These are phyloP conservation scores for Philereme transversata DNA, from an alignment of 2,888 invertebrate genomes.

Conservation along the genomic window DNA sequence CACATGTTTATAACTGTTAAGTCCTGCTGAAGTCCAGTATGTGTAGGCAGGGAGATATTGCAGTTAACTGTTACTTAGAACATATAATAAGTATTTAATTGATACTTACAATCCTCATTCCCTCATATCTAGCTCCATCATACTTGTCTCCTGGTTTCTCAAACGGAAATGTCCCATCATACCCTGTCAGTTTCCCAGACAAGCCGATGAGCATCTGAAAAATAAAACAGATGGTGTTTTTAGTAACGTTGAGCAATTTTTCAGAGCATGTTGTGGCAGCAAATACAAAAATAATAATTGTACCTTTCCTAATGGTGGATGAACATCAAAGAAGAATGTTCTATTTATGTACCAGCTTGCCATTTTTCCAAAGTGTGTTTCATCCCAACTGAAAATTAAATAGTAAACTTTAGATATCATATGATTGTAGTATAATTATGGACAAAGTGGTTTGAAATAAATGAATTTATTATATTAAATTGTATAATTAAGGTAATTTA, in stretches of 20 bases:
- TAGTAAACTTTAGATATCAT: background rate
- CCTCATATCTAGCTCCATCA: slow-evolving; percentile 93
- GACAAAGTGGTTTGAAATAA: too few species aligned
- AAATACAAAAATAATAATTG: background rate
- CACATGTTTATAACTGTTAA: too few species aligned
- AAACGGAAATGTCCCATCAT: slow-evolving; percentile 97
- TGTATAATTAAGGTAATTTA: too few species aligned
- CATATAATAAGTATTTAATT: background rate
- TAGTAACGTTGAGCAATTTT: too few species aligned
- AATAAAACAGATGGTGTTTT: too few species aligned
- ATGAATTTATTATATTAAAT: too few species aligned
- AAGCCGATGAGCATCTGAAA: slow-evolving; percentile 96
- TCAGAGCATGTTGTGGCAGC: background rate
- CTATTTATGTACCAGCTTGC: slow-evolving; percentile 99
- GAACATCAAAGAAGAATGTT: slow-evolving; percentile 99
- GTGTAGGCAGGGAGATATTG: too few species aligned
- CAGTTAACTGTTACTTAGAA: background rate
- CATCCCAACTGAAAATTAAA: slow-evolving; percentile 91
- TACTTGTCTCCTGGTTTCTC: slow-evolving; percentile 98
- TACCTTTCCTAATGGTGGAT: slow-evolving; percentile 98
- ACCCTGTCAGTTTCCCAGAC: slow-evolving; percentile 95
- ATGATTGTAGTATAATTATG: too few species aligned
- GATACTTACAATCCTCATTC: slow-evolving; percentile 94
- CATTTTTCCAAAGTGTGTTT: slow-evolving; percentile 99
- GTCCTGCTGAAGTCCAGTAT: too few species aligned